phyloP scores from a whole-genome alignment of 1,140 invertebrate species.

The Phthorimaea operculella region DNA sequence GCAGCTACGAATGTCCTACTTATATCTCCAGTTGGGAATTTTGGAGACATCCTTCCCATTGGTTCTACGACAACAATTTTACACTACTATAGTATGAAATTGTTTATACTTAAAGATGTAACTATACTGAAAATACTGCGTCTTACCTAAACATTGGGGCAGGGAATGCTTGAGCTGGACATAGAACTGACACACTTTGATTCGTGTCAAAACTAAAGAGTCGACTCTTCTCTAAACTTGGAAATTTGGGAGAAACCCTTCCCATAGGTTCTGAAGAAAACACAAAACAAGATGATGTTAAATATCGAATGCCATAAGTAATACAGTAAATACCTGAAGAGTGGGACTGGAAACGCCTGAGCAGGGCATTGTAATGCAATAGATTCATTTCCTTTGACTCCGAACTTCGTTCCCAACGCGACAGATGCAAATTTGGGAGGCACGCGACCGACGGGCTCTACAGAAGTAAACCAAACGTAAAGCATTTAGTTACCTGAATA shows the following conservation, averaged over 20 bases:
- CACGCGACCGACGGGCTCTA: constrained; percentile 77
- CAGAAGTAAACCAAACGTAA: constrained; percentile 28
- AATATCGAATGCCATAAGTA: too few relatives aligned
- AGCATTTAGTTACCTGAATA: constrained; percentile 69
- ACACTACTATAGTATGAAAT: neutral
- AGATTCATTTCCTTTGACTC: constrained; percentile 48
- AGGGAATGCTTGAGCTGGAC: constrained; percentile 73
- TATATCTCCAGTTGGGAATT: constrained; percentile 70
- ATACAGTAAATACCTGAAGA: constrained; percentile 72
- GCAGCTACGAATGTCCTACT: constrained; percentile 42
- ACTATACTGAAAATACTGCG: constrained; percentile 5
- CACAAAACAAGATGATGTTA: constrained; percentile 9
- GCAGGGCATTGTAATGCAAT: constrained; percentile 75
- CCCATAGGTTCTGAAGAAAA: constrained; percentile 66
- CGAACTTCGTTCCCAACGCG: constrained; percentile 66
- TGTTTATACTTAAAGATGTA: constrained; percentile 10
- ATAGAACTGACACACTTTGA: constrained; percentile 51
- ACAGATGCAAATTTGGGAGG: constrained; percentile 72
- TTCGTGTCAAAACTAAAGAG: constrained; percentile 63
- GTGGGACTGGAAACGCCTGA: constrained; percentile 76
- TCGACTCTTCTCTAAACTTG: constrained; percentile 73
- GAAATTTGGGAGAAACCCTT: constrained; percentile 74
- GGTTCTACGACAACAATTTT: constrained; percentile 60
- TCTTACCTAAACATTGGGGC: constrained; percentile 70
- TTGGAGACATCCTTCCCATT: constrained; percentile 71